phyloP scores from a whole-genome alignment of 2,113 vertebrate species.

The Phyllostomus hastatus region DNA sequence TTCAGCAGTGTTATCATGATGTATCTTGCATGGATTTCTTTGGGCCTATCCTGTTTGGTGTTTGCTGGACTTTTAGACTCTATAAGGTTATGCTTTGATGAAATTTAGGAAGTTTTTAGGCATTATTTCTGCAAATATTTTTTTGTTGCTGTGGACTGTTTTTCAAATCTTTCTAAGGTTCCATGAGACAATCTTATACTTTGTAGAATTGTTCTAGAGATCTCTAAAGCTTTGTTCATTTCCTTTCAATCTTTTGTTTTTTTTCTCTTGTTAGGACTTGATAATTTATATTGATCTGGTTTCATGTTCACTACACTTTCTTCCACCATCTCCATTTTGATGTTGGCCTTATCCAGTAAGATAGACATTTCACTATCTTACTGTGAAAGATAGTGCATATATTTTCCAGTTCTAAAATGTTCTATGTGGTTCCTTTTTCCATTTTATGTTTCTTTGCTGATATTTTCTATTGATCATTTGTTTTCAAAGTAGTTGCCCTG shows the following conservation, averaged over 20 bases:
- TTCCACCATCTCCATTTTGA: neutral
- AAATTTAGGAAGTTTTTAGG: slow-evolving; percentile 1
- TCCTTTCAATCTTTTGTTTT: neutral
- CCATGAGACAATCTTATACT: neutral
- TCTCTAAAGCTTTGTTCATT: neutral
- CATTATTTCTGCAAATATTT: neutral
- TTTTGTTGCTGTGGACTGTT: neutral
- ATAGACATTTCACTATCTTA: neutral
- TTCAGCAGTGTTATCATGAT: neutral
- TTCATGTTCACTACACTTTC: neutral
- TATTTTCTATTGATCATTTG: neutral
- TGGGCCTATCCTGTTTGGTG: neutral
- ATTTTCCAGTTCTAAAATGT: neutral
- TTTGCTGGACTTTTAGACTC: neutral
- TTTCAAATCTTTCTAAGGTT: neutral
- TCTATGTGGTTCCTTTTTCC: neutral
- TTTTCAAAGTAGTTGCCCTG: neutral
- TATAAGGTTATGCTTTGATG: neutral
- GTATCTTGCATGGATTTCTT: neutral
- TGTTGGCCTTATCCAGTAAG: neutral
- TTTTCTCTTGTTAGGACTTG: neutral
- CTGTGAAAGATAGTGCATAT: neutral
- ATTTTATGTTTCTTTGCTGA: slow-evolving; percentile 20
- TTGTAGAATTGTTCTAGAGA: neutral
- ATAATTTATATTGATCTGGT: neutral